Base-by-base conservation (phyloP, 2,797 vertebrate species). In the Apogon hyalosoma region DNA sequence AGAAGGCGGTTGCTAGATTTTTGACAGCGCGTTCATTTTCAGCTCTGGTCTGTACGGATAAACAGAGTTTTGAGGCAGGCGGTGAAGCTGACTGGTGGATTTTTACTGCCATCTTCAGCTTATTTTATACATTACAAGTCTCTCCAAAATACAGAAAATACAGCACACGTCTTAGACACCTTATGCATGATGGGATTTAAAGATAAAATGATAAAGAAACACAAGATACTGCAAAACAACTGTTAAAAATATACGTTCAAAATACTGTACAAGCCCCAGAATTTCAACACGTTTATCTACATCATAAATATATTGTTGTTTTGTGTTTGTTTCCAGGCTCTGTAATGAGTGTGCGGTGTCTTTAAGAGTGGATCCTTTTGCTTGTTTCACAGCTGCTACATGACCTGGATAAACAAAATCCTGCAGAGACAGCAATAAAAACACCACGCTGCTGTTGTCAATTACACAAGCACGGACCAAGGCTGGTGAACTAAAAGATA, bases 81-180 rank as follows among this genome's bases (percentile, higher is more conserved):
- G 2, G 14, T 43, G 3, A n/a, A 50, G 71, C 19, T 73, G 51
- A 83, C 6, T 14, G 18, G 66, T 91, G 75, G 86, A 75, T 82
- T 69, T 80, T 63, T 85, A 87, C 82, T 69, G 24, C 86, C 90
- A 89, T 83, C 90, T 73, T 73, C 68, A 83, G 89, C 81, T 13
- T 0, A 5, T 2, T 41, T 0, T 0, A 2, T 7, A 28, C 36
- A 87, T 33, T 80, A 65, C 83, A 87, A 15, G 41, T 36, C 15
- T 14, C 4, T 24, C 11, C n/a, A 9, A 1, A 45, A 12, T 39
- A 49, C 13, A 42, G 0, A 3, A 42, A 36, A 19, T 51, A 16
- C 14, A 11, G 14, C 38, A 63, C 14, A 28, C 7, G 24, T 0
- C 11, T 33, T 1, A 33, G n/a, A 2, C 49, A 48, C 1, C 4